phyloP scores from a whole-genome alignment of 2,113 vertebrate genomes.

The Sander lucioperca region DNA sequence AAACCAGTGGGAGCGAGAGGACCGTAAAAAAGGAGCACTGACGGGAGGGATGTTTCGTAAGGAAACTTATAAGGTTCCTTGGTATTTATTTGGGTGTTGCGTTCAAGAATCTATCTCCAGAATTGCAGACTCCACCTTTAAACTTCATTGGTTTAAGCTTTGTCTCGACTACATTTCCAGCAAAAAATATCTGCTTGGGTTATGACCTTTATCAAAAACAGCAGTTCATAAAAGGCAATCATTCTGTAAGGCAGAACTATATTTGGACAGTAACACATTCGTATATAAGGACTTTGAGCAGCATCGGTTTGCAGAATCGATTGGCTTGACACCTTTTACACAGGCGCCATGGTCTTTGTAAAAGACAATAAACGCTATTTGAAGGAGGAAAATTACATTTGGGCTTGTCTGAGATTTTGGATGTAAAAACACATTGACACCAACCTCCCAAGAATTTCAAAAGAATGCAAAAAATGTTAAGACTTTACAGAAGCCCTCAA shows the following conservation, averaged over 20 bases:
- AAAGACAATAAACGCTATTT: conserved; percentile 23
- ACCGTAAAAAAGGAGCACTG: too few relatives aligned
- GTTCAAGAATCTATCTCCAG: too few relatives aligned
- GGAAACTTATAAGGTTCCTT: too few relatives aligned
- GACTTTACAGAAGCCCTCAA: neutral
- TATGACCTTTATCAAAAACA: conserved; percentile 23
- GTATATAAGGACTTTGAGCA: conserved; percentile 33
- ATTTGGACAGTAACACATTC: conserved; percentile 44
- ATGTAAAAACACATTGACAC: neutral
- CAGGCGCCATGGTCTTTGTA: conserved; percentile 20
- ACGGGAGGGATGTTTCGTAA: too few relatives aligned
- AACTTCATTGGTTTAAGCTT: neutral
- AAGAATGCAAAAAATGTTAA: conserved; percentile 26
- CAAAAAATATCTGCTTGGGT: conserved; percentile 6
- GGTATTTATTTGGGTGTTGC: too few relatives aligned
- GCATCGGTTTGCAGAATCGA: conserved; percentile 5
- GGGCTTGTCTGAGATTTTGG: conserved; percentile 21
- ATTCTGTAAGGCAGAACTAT: conserved; percentile 45
- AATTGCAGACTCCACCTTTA: neutral
- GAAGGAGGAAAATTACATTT: neutral
- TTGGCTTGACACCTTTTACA: conserved; percentile 14
- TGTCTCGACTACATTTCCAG: neutral
- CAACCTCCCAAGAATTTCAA: neutral
- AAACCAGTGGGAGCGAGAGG: too few relatives aligned
- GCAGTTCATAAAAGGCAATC: conserved; percentile 39